phyloP scores from a whole-genome alignment of 2,797 vertebrate genomes.

The Pipistrellus pipistrellus region DNA sequence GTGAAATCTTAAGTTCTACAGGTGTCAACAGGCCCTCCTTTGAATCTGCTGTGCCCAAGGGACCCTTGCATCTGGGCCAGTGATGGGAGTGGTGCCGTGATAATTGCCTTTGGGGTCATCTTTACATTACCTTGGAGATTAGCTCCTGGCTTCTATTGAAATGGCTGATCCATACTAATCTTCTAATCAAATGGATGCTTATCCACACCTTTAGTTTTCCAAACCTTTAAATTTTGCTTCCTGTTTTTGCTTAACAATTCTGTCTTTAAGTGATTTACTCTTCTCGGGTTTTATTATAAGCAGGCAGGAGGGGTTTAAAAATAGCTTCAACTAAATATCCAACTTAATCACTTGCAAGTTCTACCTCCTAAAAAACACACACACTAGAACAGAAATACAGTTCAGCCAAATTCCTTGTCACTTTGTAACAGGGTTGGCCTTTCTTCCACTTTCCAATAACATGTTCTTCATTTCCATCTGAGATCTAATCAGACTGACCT shows the following conservation, averaged over 20 bases:
- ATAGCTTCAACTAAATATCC: background rate
- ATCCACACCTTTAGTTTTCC: background rate
- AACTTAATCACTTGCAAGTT: background rate
- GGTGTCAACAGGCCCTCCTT: background rate
- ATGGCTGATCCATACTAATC: background rate
- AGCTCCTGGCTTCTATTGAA: background rate
- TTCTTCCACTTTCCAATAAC: background rate
- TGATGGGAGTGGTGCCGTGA: background rate
- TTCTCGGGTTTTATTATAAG: background rate
- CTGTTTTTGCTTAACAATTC: background rate
- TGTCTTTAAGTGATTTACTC: background rate
- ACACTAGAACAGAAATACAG: background rate
- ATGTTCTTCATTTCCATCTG: background rate
- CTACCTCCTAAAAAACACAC: background rate
- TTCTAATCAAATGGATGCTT: background rate
- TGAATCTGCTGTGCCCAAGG: no score
- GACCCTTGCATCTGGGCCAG: background rate
- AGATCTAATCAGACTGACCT: background rate
- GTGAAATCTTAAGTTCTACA: background rate
- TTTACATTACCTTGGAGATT: background rate
- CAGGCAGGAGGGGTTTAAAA: background rate
- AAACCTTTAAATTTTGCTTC: background rate
- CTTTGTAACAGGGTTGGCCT: background rate
- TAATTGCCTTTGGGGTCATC: background rate
- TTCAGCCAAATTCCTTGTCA: background rate